Percentiles rank a stretch among this genome's conserved stretches.
phyloP scores from a whole-genome alignment of 2,888 invertebrate species.

The Dasysyrphus tricinctus region DNA sequence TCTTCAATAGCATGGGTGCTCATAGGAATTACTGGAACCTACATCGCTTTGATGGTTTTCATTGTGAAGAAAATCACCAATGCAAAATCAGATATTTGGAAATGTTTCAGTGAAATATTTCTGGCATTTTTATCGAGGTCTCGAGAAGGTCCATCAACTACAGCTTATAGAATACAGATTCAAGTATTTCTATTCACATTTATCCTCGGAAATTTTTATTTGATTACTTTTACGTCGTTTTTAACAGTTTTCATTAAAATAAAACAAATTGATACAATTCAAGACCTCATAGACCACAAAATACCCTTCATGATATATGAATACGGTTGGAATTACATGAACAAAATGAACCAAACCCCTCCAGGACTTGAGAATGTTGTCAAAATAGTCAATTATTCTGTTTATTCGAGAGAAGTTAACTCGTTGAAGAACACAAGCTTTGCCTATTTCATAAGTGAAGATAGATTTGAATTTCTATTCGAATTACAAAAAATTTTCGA shows the following conservation, averaged over 20 bases:
- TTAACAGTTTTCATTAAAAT: constrained; percentile 39
- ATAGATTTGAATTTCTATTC: constrained; percentile 9
- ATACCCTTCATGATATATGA: not conserved
- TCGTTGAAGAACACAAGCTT: constrained; percentile 16
- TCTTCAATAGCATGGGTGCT: not conserved
- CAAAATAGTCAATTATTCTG: not conserved
- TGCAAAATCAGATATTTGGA: not conserved
- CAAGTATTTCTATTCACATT: constrained; percentile 24
- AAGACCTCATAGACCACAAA: constrained; percentile 30
- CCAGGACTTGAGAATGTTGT: not conserved
- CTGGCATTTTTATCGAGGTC: not conserved
- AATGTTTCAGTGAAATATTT: constrained; percentile 9
- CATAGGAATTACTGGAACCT: not conserved
- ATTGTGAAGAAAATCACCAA: not conserved
- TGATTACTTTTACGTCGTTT: constrained; percentile 35
- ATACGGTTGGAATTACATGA: not conserved
- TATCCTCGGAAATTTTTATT: constrained; percentile 23
- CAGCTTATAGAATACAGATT: constrained; percentile 18
- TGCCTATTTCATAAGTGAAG: not conserved
- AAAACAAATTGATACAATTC: constrained; percentile 7
- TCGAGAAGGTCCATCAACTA: not conserved
- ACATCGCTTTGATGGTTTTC: not conserved
- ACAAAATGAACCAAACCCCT: not conserved
- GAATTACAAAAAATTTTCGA: not conserved
- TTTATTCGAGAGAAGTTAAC: not conserved